These are phyloP conservation scores for Stenotaenia linearis DNA, from an alignment of 2,888 invertebrate genomes.

Conservation along the genomic window DNA sequence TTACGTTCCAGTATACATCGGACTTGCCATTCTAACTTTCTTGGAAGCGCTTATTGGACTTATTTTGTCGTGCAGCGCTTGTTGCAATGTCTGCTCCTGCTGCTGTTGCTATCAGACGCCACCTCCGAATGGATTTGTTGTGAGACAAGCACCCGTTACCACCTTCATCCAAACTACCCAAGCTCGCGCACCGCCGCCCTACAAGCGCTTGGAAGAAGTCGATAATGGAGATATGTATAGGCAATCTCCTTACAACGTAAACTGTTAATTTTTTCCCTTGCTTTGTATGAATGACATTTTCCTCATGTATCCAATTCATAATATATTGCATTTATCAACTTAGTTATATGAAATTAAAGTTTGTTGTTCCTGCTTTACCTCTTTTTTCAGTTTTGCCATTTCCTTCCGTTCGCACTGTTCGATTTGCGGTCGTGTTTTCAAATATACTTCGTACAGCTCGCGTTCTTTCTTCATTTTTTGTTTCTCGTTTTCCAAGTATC, in stretches of 20 bases:
- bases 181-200: background rate
- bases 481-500: background rate
- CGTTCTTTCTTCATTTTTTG: background rate
- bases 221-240: background rate
- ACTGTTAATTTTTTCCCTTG: background rate
- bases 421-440: background rate
- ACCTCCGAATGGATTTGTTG: background rate
- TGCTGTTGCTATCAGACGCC: background rate
- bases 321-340: no score
- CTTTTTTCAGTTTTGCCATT: background rate
- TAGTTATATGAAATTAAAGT: background rate
- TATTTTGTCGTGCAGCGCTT: background rate
- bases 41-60: background rate
- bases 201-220: background rate
- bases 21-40: background rate
- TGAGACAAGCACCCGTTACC: background rate
- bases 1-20: background rate
- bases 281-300: background rate
- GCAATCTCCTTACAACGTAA: background rate
- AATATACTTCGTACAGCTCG: background rate
- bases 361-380: no score
- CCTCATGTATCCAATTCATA: no score
- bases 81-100: constrained; percentile 2
- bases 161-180: background rate
- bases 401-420: background rate